These are phyloP conservation scores for Semnopithecus entellus DNA, from an alignment of 2,113 vertebrate genomes.

Conservation along the genomic window DNA sequence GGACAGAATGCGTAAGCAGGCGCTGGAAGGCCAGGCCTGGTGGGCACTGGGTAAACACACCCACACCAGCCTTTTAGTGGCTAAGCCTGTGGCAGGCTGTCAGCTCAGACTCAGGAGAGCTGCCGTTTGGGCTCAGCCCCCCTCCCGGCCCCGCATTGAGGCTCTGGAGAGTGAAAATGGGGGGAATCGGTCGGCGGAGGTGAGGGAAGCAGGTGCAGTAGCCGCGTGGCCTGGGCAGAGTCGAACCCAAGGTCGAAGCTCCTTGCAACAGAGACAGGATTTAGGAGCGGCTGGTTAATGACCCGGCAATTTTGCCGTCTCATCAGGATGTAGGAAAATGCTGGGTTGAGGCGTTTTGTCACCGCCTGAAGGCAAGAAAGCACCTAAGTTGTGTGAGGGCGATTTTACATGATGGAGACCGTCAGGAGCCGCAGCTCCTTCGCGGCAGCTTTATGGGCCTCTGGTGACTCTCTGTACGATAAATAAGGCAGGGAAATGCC, in stretches of 20 bases:
- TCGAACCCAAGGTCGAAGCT: background rate
- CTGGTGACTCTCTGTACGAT: background rate
- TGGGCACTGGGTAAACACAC: rapidly evolving
- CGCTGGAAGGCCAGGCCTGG: rapidly evolving
- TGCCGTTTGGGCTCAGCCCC: no score
- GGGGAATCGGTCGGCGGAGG: rapidly evolving
- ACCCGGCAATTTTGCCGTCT: background rate
- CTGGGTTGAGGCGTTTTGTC: background rate
- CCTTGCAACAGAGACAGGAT: background rate
- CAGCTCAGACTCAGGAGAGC: background rate
- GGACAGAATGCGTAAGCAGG: rapidly evolving
- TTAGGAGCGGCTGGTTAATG: background rate
- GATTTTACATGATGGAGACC: background rate
- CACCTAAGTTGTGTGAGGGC: background rate
- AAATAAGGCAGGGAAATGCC: background rate
- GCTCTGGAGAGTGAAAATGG: background rate
- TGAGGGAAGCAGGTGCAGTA: no score
- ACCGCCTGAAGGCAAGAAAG: background rate
- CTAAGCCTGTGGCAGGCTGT: background rate
- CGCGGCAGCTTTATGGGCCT: background rate
- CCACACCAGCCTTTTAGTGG: rapidly evolving
- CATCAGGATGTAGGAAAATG: background rate
- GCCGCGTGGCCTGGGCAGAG: background rate
- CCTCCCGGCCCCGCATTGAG: rapidly evolving
- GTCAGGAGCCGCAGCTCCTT: background rate